Evolutionary conservation across 2,888 invertebrate species (phyloP).

Genomic region (Iselma pallidipennis): DNA sequence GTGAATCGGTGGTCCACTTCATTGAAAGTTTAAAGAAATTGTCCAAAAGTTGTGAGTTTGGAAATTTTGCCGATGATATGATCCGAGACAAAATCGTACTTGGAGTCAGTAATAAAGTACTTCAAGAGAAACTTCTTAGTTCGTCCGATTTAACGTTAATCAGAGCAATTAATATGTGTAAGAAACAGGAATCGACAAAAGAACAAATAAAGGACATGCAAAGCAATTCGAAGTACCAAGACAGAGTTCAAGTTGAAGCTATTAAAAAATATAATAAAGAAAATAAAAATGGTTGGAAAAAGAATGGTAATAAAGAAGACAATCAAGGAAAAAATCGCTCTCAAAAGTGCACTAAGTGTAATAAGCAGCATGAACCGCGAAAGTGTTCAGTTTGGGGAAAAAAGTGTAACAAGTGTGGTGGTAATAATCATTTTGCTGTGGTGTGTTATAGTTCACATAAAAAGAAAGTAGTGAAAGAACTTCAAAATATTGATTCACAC

Average conservation of each 20-base stretch:
- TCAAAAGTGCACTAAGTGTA: neutral
- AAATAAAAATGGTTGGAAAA: too few species aligned
- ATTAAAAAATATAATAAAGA: too few species aligned
- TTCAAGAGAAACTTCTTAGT: constrained; percentile 31
- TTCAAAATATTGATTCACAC: too few species aligned
- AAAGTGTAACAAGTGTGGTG: neutral
- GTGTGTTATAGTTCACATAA: too few species aligned
- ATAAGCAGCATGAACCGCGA: neutral
- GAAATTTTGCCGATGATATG: constrained; percentile 29
- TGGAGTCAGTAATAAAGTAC: constrained; percentile 25
- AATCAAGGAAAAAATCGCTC: neutral
- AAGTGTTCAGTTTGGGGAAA: neutral
- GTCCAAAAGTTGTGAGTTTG: constrained; percentile 33
- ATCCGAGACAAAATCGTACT: constrained; percentile 32
- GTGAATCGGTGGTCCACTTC: constrained; percentile 37
- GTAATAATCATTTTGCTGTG: neutral
- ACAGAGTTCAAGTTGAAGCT: constrained; percentile 5
- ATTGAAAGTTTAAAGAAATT: constrained; percentile 34
- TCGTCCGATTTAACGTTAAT: constrained; percentile 26
- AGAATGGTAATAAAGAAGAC: neutral
- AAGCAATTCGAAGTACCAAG: too few species aligned
- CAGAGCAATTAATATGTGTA: constrained; percentile 25
- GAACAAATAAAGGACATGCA: constrained; percentile 20
- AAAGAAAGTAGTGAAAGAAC: too few species aligned
- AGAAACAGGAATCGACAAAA: constrained; percentile 22